A percentile compares a stretch with the other conserved stretches of the same genome.
phyloP scores from a whole-genome alignment of 2,113 vertebrate species.

The Cranoglanis bouderius region DNA sequence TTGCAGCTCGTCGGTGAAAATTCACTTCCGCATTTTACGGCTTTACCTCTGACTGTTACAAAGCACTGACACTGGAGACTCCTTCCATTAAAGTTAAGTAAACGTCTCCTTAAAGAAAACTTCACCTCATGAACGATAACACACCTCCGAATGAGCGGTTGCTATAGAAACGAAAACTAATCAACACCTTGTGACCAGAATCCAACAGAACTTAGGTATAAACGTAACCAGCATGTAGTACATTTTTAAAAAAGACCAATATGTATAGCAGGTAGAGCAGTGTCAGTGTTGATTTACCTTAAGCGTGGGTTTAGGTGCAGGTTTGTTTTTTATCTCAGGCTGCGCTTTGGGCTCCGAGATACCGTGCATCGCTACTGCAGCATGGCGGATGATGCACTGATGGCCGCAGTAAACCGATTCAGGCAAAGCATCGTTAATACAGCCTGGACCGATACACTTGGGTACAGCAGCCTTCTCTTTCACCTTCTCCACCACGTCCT shows the following conservation, averaged over 20 bases:
- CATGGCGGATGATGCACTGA: conserved; percentile 92
- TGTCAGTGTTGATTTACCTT: conserved; percentile 73
- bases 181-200: not conserved
- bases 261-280: not conserved
- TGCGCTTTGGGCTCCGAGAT: conserved; percentile 81
- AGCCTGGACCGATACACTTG: conserved; percentile 87
- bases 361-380: conserved; percentile 87
- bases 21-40: not conserved
- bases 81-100: not conserved
- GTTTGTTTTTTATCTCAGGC: conserved; percentile 73
- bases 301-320: conserved; percentile 63
- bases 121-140: not conserved
- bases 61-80: not conserved
- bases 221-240: not conserved
- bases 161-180: not conserved
- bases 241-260: not conserved
- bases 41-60: not conserved
- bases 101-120: not conserved
- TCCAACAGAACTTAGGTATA: not conserved
- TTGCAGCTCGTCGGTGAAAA: not conserved
- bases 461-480: conserved; percentile 70
- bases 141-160: not conserved
- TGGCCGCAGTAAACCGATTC: conserved; percentile 95
- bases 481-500: conserved; percentile 50
- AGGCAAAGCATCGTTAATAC: conserved; percentile 78